Evolutionary conservation across 2,888 invertebrate species (phyloP).

Genomic region (Tetranychus piercei): DNA sequence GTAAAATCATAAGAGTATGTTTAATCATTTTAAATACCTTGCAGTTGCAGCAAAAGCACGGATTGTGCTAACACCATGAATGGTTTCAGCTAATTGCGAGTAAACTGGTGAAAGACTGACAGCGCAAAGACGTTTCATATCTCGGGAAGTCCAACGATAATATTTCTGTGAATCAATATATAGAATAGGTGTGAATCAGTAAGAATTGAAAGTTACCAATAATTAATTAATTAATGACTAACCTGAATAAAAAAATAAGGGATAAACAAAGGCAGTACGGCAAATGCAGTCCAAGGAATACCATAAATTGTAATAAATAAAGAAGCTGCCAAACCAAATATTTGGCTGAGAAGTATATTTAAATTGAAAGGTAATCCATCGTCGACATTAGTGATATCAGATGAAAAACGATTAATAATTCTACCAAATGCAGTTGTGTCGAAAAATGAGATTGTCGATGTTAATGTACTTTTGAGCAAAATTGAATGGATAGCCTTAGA

Average conservation of each 20-base stretch:
- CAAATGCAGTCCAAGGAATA: conserved; percentile 66
- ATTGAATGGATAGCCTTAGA: conserved; percentile 59
- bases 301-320: conserved; percentile 71
- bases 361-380: conserved; percentile 78
- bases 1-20: background rate
- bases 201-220: background rate
- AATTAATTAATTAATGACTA: conserved; percentile 18
- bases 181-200: conserved; percentile 12
- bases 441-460: conserved; percentile 61
- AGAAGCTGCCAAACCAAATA: conserved; percentile 62
- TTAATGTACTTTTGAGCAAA: conserved; percentile 42
- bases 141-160: conserved; percentile 59
- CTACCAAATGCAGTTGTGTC: conserved; percentile 75
- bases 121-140: conserved; percentile 68
- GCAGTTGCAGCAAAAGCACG: conserved; percentile 45
- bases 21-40: conserved; percentile 29
- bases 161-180: no score
- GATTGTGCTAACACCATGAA: conserved; percentile 60
- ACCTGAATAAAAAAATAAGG: conserved; percentile 64
- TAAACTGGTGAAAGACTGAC: conserved; percentile 75
- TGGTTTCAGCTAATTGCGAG: conserved; percentile 73
- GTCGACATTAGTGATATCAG: conserved; percentile 82
- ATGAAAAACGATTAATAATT: conserved; percentile 83
- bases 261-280: conserved; percentile 59
- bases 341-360: conserved; percentile 75